Evolutionary conservation across 2,797 vertebrate species (phyloP), one percentile per base, ranked within the genome.

Genomic region (Acanthiza pusilla): DNA sequence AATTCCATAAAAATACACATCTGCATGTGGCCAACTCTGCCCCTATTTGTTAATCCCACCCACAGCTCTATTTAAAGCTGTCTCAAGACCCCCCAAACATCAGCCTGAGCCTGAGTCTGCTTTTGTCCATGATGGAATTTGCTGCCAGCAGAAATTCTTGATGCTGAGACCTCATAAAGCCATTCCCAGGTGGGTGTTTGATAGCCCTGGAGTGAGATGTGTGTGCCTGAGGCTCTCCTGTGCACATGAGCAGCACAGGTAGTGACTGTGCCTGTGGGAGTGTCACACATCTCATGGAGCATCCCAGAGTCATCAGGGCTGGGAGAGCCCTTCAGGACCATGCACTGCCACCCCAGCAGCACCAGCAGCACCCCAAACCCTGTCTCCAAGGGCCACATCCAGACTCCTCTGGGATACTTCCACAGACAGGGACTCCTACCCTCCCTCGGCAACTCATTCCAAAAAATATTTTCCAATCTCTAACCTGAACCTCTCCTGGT

Each of bases 401-500:
- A 73, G 68, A 4, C 20, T 29, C 0, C 55, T 78, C 50, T 15
- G 17, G 74, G 26, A 1, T 42, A 11, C 14, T 63, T 1, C 36
- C 58, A 40, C 3, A 55, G 7, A 34, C 45, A 66, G 45, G 0
- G 29, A 61, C 62, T 43, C 5, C 62, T 62, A 43, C 19, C 23
- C 42, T 3, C 68, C 50, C 55, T 62, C 48, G 62, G 30, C 40
- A 42, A 7, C 25, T 57, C 1, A 73, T 34, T n/a, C 50, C 53
- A 13, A 9, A 57, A 58, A 36, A 8, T 36, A 17, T 2, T 36
- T 45, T 1, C n/a, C 21, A n/a, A 0, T 45, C 11, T 45, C 29
- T 23, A n/a, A 0, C 0, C n/a, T 66, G 45, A 30, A 1, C 23
- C 36, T 72, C 0, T 11, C 22, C 45, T 45, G n/a, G 11, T 14